Percentiles rank a stretch among this genome's conserved stretches.
Evolutionary conservation across 2,888 invertebrate genomes (phyloP).

Genomic region (Acleris holmiana): DNA sequence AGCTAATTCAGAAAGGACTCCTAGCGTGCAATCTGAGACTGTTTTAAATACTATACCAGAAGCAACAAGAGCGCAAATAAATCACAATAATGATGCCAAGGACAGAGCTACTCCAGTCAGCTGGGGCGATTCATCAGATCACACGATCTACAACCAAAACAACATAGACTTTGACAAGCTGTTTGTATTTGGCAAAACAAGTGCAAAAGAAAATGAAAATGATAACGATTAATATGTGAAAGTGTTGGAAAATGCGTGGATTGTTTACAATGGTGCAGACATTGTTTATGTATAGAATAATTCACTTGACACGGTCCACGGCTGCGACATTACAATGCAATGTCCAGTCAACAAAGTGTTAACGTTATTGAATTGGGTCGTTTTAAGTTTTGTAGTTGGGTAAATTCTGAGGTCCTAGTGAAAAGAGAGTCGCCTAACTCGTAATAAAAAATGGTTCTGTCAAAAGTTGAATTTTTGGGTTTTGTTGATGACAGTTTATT

Average conservation of each 20-base stretch:
- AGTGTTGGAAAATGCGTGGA: conserved; percentile 6
- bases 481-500: too few relatives aligned
- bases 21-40: conserved; percentile 65
- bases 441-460: too few relatives aligned
- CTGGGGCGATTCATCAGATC: conserved; percentile 76
- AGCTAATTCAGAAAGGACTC: conserved; percentile 64
- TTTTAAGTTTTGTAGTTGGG: too few relatives aligned
- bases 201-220: conserved; percentile 44
- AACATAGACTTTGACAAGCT: conserved; percentile 75
- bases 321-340: too few relatives aligned
- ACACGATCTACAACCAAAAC: conserved; percentile 77
- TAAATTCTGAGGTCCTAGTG: too few relatives aligned
- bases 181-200: conserved; percentile 57
- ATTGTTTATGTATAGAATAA: not conserved
- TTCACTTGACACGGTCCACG: not conserved
- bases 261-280: not conserved
- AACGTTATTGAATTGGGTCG: too few relatives aligned
- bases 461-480: too few relatives aligned
- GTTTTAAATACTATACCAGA: conserved; percentile 65
- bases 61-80: conserved; percentile 51
- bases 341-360: too few relatives aligned
- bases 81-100: conserved; percentile 32
- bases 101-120: conserved; percentile 63
- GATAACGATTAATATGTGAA: conserved; percentile 39
- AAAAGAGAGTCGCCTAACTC: too few relatives aligned